Percentiles rank a stretch among this genome's conserved stretches.
These are phyloP conservation scores for Pterostichus niger DNA, from an alignment of 2,888 invertebrate species.

Conservation along the genomic window DNA sequence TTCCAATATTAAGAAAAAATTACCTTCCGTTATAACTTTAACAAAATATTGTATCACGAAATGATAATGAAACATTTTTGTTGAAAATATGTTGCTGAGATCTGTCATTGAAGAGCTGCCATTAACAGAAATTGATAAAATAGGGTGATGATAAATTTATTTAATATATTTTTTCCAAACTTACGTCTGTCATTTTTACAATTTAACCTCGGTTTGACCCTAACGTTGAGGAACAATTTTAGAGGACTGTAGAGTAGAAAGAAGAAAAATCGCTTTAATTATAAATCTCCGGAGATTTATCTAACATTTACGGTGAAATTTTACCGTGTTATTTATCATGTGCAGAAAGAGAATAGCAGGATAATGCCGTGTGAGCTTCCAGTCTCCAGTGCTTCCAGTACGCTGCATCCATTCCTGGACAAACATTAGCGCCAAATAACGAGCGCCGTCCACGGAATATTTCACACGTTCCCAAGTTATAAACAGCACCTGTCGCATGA, in stretches of 20 bases:
- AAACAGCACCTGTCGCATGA: conserved; percentile 64
- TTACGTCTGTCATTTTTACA: no score
- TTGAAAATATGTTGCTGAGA: no score
- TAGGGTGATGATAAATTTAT: no score
- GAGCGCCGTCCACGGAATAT: conserved; percentile 50
- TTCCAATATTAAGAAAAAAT: no score
- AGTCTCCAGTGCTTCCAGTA: conserved; percentile 11
- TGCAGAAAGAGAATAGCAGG: conserved; percentile 47
- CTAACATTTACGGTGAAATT: conserved; percentile 45
- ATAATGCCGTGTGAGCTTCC: conserved; percentile 39
- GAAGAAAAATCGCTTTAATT: conserved; percentile 53
- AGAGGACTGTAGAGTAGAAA: neutral
- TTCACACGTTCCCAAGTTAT: conserved; percentile 63
- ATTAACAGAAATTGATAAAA: no score
- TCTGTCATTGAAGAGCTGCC: no score
- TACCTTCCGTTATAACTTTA: no score
- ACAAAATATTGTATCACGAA: no score
- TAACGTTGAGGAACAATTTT: conserved; percentile 20
- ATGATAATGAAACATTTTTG: no score
- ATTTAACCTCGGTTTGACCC: no score
- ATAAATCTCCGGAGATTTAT: conserved; percentile 52
- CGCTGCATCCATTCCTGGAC: conserved; percentile 42
- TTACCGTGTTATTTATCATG: conserved; percentile 48
- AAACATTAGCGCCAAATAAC: conserved; percentile 49
- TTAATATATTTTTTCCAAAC: no score